These are phyloP conservation scores for Calyptommatus sinebrachiatus DNA, from an alignment of 2,113 vertebrate genomes.

Conservation along the genomic window DNA sequence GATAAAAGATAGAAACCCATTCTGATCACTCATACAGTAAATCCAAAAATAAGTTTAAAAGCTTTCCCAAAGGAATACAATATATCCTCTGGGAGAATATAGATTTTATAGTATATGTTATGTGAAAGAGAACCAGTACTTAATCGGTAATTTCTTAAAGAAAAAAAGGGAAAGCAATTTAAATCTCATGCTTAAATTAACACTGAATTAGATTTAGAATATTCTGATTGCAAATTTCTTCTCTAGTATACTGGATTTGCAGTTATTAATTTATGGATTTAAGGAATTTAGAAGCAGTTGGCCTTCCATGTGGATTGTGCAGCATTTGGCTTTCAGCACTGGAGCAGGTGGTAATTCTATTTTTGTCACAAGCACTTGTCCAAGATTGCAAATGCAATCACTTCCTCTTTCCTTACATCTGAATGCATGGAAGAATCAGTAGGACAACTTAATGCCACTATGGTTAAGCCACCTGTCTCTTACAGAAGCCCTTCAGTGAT, in stretches of 20 bases:
- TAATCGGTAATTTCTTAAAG: not conserved
- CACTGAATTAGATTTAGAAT: not conserved
- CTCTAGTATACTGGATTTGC: not conserved
- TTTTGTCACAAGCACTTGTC: constrained; percentile 63
- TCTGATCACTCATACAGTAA: not conserved
- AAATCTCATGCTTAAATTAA: not conserved
- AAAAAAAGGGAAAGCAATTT: no score
- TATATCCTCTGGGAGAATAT: not conserved
- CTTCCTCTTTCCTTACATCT: constrained; percentile 53
- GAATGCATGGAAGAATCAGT: constrained; percentile 45
- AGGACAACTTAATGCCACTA: constrained; percentile 63
- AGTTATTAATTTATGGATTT: not conserved
- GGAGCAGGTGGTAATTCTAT: constrained; percentile 44
- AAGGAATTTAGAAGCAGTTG: not conserved
- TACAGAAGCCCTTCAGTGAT: constrained; percentile 22
- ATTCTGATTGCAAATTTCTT: not conserved
- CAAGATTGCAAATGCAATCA: constrained; percentile 67
- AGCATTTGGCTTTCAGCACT: constrained; percentile 18
- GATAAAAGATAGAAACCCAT: not conserved
- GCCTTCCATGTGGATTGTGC: not conserved
- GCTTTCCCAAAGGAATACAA: not conserved
- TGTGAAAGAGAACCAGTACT: not conserved
- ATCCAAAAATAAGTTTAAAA: not conserved
- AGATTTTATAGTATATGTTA: not conserved
- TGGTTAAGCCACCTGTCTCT: constrained; percentile 68